A percentile compares a stretch with the other conserved stretches of the same genome.
Conservation (phyloP, 2,113 vertebrate genomes). For the Dromas ardeola region DNA sequence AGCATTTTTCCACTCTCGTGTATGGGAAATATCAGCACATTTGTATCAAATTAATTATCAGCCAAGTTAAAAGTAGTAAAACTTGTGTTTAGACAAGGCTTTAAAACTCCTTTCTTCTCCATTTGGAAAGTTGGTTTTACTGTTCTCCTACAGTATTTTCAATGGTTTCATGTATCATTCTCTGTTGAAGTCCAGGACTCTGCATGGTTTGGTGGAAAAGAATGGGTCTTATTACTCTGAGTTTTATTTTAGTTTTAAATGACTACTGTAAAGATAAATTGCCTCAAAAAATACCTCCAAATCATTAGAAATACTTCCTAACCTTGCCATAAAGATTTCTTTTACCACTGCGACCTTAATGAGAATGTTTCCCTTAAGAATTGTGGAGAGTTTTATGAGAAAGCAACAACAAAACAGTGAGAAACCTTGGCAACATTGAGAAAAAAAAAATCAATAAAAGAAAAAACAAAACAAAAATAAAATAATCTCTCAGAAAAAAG, state of each 20-base stretch:
- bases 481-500: conserved; percentile 19
- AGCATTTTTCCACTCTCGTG: neutral
- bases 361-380: conserved; percentile 33
- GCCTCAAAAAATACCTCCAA: conserved; percentile 3
- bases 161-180: conserved; percentile 1
- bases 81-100: neutral
- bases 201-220: neutral
- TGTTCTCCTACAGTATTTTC: neutral
- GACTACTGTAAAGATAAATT: conserved; percentile 37
- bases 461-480: neutral
- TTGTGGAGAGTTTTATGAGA: neutral
- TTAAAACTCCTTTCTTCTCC: neutral
- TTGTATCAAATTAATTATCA: neutral
- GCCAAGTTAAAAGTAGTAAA: neutral
- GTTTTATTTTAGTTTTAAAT: conserved; percentile 38
- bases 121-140: neutral
- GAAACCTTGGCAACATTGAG: neutral
- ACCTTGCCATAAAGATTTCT: neutral
- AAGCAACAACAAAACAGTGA: conserved; percentile 27
- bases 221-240: neutral
- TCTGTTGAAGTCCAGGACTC: neutral
- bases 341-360: conserved; percentile 24
- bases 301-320: conserved; percentile 22
- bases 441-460: neutral
- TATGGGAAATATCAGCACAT: neutral